Base-by-base conservation (phyloP, 2,113 vertebrate species). In the Numida meleagris region DNA sequence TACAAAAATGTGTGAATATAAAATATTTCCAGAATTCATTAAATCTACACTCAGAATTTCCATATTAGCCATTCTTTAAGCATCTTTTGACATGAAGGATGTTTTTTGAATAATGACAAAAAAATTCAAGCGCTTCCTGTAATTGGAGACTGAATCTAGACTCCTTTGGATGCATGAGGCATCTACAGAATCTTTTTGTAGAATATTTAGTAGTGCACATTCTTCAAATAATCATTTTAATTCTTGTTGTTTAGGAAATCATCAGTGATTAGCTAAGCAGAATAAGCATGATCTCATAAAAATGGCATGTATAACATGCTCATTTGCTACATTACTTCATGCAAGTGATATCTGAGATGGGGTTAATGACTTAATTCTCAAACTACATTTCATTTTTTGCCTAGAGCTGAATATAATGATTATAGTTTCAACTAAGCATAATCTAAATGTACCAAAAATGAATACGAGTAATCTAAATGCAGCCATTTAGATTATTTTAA, bases 361-460 rank as follows among this genome's bases (percentile, higher is more conserved):
- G 25, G 93, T 91, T 92, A 93, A 40, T n/a, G 21, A 48, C 24
- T 91, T 93, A 94, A 92, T 88, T 93, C 42, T 63, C 59, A 90
- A 91, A 94, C 38, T 81, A 19, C 45, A 34, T 94, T 79, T 75
- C 6, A 3, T 72, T 74, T 73, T 86, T 63, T 95, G 33, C 55
- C 38, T 95, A 42, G 75, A 90, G 42, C 20, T 53, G 14, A 72
- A 75, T 6, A 58, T 62, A 81, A 59, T 83, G 80, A 78, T 19
- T 72, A 51, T 40, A 74, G 5, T 58, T 91, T 31, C 53, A 95
- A 85, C 2, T 11, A 82, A 62, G 27, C 72, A 63, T 93, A 91
- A 90, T 51, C 43, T 68, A 82, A 94, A 89, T 33, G 6, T 68
- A 74, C 4, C 13, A 75, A 65, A 27, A 75, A 63, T 94, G 16